Base-by-base conservation (phyloP, 2,113 vertebrate genomes). In the Bostrychus sinensis region DNA sequence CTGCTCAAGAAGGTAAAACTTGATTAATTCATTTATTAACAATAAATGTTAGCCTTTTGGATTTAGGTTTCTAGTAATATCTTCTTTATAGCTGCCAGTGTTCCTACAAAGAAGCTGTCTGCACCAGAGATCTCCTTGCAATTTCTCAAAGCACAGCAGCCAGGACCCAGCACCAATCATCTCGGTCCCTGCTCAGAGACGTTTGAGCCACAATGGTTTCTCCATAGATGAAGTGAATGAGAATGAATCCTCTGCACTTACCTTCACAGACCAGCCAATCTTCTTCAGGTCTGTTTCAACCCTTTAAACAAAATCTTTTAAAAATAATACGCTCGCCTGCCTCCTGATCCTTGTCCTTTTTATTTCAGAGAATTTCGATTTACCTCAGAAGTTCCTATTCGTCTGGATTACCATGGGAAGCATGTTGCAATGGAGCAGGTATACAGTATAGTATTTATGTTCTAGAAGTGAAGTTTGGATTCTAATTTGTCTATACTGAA, bases 391-490 rank as follows among this genome's bases (percentile, higher is more conserved):
- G 97, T 98, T 87, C 97, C 96, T 0, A 97, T 98, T 80, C 94
- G 96, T 0, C 90, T 99, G 63, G 97, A 99, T 89, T 99, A 99
- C 82, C 97, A 99, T 0, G 97, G 97, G 45, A 99, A 99, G 75
- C 96, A 98, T 0, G 93, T 99, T 2, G 94, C 95, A 23, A 96
- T 98, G 85, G 91, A 91, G 25, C 89, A 91, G 88, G 91, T 92
- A 68, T 4, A 16, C 23, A 12, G 5, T 71, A 25, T 22, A 10
- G 3, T 67, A 25, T 61, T 1, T 30, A 9, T 17, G 3, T 14
- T 17, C 4, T 53, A 12, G 53, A 17, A 20, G 9, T 51, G 17
- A 39, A 34, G 56, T 42, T 12, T 48, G 3, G 4, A 61, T 2
- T 34, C 32, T 34, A 32, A 54, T n/a, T 23, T 28, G 51, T 23